Base-by-base conservation (phyloP, 1,140 invertebrate species). In the Drosophila lowei region DNA sequence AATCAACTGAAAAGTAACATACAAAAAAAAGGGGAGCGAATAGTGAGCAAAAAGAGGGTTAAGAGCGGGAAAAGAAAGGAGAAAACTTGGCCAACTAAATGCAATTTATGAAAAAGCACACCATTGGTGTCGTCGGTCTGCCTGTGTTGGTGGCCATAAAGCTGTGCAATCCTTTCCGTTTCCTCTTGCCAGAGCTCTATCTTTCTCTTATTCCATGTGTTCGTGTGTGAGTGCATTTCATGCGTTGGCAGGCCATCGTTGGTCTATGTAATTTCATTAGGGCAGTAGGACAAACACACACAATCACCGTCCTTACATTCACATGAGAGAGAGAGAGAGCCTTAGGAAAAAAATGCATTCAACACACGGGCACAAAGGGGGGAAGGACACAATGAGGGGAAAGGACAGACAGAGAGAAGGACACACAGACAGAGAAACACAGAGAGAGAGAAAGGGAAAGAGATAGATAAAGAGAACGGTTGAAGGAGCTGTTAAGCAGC, bases 261-360 rank as follows among this genome's bases (percentile, higher is more conserved):
- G 47, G 60, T 50, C 60, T 66, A 63, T 78, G 78, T 88, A 88
- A 86, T 86, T 86, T 86, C 83, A 86, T 86, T 88, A 86, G 83
- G 83, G 83, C 83, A 86, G 83, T 86, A 86, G 83, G 83, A 70
- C 83, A 88, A 76, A 73, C 76, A 47, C 61, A 70, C 72, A 84
- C 79, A 65, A 25, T 46, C 50, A 53, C 64, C 54, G 38, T 21
- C 38, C 21, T 28, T 23, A 52, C 18, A 43, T 6, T 57, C 18
- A 58, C 38, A 46, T 28, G 34, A 0, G 21, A 60, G 55, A 60
- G 41, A 23, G 25, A 13, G 13, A 13, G 7, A 43, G 59, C 46
- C 55, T 68, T 44, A 56, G 9, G 18, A 54, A 57, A 44, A 60
- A 66, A 59, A 25, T 61, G 70, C 70, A 67, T 57, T 46, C 42